Conservation (phyloP, 2,113 vertebrate species). For the Anhinga anhinga region DNA sequence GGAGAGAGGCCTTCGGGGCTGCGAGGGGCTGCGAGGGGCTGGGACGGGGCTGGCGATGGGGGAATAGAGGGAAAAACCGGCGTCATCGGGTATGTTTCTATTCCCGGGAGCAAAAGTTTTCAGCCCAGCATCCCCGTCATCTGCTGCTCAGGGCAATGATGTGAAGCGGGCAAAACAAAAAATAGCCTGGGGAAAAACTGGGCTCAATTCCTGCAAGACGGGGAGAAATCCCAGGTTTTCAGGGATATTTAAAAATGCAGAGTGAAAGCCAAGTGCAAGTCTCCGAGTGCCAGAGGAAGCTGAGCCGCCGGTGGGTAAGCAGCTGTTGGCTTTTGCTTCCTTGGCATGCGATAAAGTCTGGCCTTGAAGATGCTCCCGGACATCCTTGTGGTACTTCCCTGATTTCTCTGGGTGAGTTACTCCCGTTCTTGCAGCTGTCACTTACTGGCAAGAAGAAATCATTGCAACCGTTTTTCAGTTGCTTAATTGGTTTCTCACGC, state of each 20-base stretch:
- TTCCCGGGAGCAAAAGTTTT: background rate
- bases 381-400: background rate
- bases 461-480: background rate
- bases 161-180: background rate
- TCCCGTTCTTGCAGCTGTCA: background rate
- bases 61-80: background rate
- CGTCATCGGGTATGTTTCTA: too few species aligned
- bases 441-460: background rate
- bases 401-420: background rate
- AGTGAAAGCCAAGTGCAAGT: fast-evolving
- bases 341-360: fast-evolving
- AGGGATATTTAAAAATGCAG: fast-evolving
- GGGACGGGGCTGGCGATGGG: background rate
- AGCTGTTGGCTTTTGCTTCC: background rate
- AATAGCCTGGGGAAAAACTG: background rate
- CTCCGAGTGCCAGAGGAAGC: fast-evolving
- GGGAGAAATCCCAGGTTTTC: background rate
- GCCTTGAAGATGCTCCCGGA: background rate
- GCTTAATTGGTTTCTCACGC: background rate
- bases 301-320: background rate
- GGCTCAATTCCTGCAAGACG: fast-evolving
- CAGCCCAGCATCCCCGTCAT: fast-evolving
- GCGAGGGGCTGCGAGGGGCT: background rate
- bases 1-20: background rate
- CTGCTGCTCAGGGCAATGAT: background rate